A percentile compares a stretch with the other conserved stretches of the same genome.
These are phyloP conservation scores for Acanthoscelides obtectus DNA, from an alignment of 2,888 invertebrate genomes.

Conservation along the genomic window DNA sequence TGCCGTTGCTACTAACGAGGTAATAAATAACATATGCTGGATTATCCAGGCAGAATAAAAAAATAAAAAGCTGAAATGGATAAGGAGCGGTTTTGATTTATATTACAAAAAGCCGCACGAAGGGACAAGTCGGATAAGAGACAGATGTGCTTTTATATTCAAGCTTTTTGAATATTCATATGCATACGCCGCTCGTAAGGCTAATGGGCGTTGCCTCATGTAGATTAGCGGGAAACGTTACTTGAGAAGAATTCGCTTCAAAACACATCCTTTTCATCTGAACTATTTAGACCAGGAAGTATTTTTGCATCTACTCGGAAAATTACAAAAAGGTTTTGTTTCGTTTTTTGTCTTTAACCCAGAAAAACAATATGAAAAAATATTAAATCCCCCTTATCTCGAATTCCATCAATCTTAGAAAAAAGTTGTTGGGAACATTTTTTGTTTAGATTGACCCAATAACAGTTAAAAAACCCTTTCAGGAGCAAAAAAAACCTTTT, in stretches of 20 bases:
- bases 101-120: background rate
- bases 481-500: no score
- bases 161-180: background rate
- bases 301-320: no score
- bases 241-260: background rate
- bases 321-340: no score
- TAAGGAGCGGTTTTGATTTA: slow-evolving; percentile 9
- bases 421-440: no score
- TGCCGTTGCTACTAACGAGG: background rate
- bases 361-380: no score
- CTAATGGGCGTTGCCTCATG: background rate
- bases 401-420: no score
- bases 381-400: no score
- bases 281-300: no score
- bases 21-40: slow-evolving; percentile 7
- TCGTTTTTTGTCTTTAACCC: no score
- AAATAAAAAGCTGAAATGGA: slow-evolving; percentile 9
- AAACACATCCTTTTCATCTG: no score
- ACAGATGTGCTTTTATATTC: slow-evolving; percentile 1
- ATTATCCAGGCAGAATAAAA: slow-evolving; percentile 9
- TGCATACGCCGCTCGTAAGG: background rate
- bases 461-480: no score
- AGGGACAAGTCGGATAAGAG: background rate
- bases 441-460: no score
- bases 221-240: background rate